Evolutionary conservation across 1,140 invertebrate genomes (phyloP).

Genomic region (Brachionus plicatilis): DNA sequence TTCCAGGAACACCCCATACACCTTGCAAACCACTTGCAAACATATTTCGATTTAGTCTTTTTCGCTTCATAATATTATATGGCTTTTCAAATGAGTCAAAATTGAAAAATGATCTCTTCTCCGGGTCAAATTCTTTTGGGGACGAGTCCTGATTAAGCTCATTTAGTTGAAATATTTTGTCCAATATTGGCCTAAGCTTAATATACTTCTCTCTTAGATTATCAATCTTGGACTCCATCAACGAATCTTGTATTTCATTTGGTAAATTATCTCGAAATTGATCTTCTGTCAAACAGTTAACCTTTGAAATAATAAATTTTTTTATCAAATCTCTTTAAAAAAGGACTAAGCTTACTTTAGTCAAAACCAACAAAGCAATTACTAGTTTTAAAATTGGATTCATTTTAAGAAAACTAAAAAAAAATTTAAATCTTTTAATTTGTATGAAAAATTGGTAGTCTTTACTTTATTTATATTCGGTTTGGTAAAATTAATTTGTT

Average conservation of each 20-base stretch:
- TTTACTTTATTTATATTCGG: not conserved
- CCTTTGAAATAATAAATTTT: not conserved
- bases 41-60: slow-evolving; percentile 12
- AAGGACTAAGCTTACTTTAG: not conserved
- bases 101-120: not conserved
- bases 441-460: not conserved
- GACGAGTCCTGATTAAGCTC: not conserved
- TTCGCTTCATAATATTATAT: not conserved
- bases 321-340: not conserved
- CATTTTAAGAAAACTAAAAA: not conserved
- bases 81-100: not conserved
- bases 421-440: not conserved
- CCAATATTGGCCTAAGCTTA: not conserved
- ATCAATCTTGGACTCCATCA: not conserved
- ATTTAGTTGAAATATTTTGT: not conserved
- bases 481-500: not conserved
- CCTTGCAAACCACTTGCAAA: slow-evolving; percentile 37
- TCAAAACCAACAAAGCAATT: not conserved
- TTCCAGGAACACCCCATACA: slow-evolving; percentile 38
- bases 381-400: not conserved
- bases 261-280: not conserved
- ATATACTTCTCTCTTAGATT: not conserved
- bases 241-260: not conserved
- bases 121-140: not conserved
- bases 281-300: not conserved